Evolutionary conservation across 2,888 invertebrate species (phyloP), one percentile per base, ranked within the genome.

Genomic region (Andrena trimmerana): DNA sequence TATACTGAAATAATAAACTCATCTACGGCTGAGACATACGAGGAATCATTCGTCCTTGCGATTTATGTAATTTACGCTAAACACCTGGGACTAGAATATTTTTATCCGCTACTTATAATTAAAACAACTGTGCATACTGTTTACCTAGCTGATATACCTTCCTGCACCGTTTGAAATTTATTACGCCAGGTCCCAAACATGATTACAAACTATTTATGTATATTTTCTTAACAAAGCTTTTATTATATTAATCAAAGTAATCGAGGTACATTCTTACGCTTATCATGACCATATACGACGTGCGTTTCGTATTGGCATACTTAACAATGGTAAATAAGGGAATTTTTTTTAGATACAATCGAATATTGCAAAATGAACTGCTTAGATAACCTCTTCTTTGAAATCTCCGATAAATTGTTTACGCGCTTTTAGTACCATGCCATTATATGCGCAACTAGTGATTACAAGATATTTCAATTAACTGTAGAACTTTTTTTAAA

Each of bases 81-180:
- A 24, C 13, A 65, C 7, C 7, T n/a, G 48, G 16, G 16, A 16
- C 16, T 60, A n/a, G 8, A 31, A 33, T 33, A 24, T 31, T 52
- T 31, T 6, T 36, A 24, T 24, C 31, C 4, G 2, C 5, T 31
- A 31, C 16, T 76, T 24, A 8, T 50, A 29, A 27, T 60, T 66
- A 65, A 31, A 27, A 62, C 4, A 42, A 54, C 27, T 13, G 0
- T 54, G 65, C 59, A 52, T 60, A 29, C 2, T 4, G 36, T 72
- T 85, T 91, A 94, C 94, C 94, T 94, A 50, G 94, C 93, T 7
- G 94, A 93, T 88, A 94, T 92, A 48, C 94, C 93, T 81, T 94
- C 94, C 86, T 94, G 94, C 27, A 94, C 92, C 5, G 92, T 93
- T 77, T 94, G 93, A 78, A 94, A 93, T 79, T 93, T 94, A 80